Evolutionary conservation across 1,140 invertebrate species (phyloP).

Genomic region (Pogonus chalceus): DNA sequence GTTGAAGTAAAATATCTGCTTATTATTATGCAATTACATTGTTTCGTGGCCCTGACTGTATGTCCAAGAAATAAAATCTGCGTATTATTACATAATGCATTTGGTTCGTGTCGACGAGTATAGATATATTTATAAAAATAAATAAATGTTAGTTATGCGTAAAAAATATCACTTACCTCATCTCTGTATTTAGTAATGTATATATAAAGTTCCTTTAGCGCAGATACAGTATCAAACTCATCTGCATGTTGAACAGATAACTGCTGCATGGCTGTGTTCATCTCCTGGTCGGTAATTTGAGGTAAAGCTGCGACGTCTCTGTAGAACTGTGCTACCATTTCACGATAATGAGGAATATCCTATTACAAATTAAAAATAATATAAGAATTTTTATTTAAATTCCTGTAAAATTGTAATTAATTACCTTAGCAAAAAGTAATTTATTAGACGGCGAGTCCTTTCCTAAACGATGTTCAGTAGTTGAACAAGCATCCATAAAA

Average conservation of each 20-base stretch:
- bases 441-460: constrained; percentile 95
- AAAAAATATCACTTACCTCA: constrained; percentile 55
- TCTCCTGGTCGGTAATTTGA: constrained; percentile 83
- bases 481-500: constrained; percentile 91
- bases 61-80: no score
- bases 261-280: constrained; percentile 85
- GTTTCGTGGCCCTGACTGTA: no score
- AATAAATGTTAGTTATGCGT: constrained; percentile 11
- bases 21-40: no score
- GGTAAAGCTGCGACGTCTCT: constrained; percentile 72
- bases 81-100: no score
- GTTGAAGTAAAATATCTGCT: no score
- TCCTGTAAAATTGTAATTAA: not conserved
- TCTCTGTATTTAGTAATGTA: constrained; percentile 90
- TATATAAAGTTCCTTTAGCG: constrained; percentile 87
- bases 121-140: constrained; percentile 11
- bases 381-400: not conserved
- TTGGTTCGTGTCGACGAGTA: no score
- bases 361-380: constrained; percentile 19
- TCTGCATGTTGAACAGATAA: constrained; percentile 76
- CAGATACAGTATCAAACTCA: constrained; percentile 82
- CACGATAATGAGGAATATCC: constrained; percentile 81
- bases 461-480: constrained; percentile 76
- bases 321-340: constrained; percentile 83
- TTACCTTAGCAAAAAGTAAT: constrained; percentile 79